Base-by-base conservation (phyloP, 1,140 invertebrate species). In the Gerris buenoi region DNA sequence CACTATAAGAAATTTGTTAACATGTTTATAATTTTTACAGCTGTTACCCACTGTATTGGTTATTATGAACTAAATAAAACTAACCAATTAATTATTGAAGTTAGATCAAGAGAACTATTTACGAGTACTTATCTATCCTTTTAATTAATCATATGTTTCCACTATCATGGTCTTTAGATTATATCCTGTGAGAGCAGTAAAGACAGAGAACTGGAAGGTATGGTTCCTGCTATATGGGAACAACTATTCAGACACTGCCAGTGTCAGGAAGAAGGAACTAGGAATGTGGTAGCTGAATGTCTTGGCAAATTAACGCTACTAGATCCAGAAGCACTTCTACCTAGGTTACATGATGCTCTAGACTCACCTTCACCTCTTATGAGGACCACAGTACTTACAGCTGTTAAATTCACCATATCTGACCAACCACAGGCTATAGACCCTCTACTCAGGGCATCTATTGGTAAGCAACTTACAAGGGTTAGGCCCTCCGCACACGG, bases 221-320 rank as follows among this genome's bases (percentile, higher is more conserved):
- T 93, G 74, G 89, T 95, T 71, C 87, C 90, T 71, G 87, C 89
- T 60, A 95, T 95, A 71, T 95, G 91, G 91, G 79, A 84, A 62
- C 85, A 91, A 68, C 79, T 99, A 1, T 93, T 97, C 70, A 86
- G 88, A 72, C 94, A 98, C 75, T 96, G 93, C 71, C 93, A 98
- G 76, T 98, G 93, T 72, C 84, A 83, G 0, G 97, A 98, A 79
- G 96, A 99, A 80, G 95, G 96, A 25, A 97, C 95, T 13, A 83
- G 97, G 59, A 98, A 98, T 79, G 95, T 99, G 2, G 95, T 99
- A 2, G 94, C 97, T 0, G 97, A 99, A 80, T 99, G 97, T 77
- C 81, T 99, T 56, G 97, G 97, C 25, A 97, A 98, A 81, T 81
- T 99, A 15, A 97, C 95, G 18, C 80, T 98, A n/a, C 88, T 98